phyloP scores from a whole-genome alignment of 2,797 vertebrate species.

The Silurus aristotelis region DNA sequence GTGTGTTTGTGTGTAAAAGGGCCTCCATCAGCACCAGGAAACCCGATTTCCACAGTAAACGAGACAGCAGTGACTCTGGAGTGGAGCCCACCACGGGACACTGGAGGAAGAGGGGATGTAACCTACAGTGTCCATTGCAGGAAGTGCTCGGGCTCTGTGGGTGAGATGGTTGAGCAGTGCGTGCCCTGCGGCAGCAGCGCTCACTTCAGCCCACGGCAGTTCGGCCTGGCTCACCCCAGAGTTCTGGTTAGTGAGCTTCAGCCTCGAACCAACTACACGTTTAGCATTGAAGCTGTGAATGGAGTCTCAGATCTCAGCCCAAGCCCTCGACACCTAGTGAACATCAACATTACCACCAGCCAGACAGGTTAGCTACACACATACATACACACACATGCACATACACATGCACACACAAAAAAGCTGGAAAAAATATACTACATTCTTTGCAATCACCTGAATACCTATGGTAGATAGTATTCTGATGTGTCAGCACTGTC shows the following conservation, averaged over 20 bases:
- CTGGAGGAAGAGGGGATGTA: constrained; percentile 90
- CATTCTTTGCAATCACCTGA: neutral
- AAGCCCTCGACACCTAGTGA: constrained; percentile 85
- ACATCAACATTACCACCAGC: constrained; percentile 90
- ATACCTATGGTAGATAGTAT: neutral
- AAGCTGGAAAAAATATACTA: neutral
- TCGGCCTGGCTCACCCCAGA: constrained; percentile 84
- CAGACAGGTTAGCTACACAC: constrained; percentile 85
- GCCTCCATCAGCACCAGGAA: constrained; percentile 91
- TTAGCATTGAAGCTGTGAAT: constrained; percentile 94
- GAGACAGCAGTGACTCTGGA: constrained; percentile 92
- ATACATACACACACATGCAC: constrained; percentile 4
- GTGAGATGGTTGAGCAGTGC: constrained; percentile 69
- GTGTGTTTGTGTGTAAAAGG: constrained; percentile 62
- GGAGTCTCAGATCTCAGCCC: constrained; percentile 91
- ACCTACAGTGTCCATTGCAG: constrained; percentile 93
- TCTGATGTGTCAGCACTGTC: neutral
- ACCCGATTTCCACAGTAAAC: constrained; percentile 90
- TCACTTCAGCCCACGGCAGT: constrained; percentile 87
- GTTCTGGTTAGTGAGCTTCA: constrained; percentile 90
- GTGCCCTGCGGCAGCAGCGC: constrained; percentile 89
- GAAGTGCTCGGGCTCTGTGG: constrained; percentile 79
- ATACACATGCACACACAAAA: neutral
- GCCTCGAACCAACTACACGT: constrained; percentile 93
- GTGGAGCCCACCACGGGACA: constrained; percentile 94